Evolutionary conservation across 2,113 vertebrate species (phyloP), one percentile per base, ranked within the genome.

Genomic region (Tupaia tana): DNA sequence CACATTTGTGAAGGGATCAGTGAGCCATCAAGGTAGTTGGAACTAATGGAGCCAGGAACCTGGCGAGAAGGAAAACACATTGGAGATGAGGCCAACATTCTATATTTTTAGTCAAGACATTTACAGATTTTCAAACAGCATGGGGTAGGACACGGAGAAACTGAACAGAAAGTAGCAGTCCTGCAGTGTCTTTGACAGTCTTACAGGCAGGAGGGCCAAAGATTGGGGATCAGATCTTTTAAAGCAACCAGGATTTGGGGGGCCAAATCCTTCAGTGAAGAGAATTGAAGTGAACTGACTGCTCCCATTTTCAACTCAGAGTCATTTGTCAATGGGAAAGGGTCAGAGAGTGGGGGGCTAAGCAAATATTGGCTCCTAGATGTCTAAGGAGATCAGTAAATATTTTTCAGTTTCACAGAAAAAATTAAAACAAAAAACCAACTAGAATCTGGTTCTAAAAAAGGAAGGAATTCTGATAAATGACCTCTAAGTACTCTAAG

Each of bases 101-200:
- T 31, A 1, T 13, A 24, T 77, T 84, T 91, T 79, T n/a, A 79
- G 87, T 73, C 25, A 59, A 84, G 83, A 61, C 77, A 31, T 81
- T 77, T 95, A 88, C 70, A 90, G 89, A 86, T 58, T 86, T 83
- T 58, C 80, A 64, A 92, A 24, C 43, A 91, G 83, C 75, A 13
- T 79, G 75, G 92, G 34, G 34, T 25, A 27, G 24, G 61, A 31
- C 12, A 12, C 6, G 43, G 64, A 27, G 59, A 58, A 81, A 29
- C 87, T 31, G 73, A 80, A 52, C 61, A 64, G 85, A 64, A 78
- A 80, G 22, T 12, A 61, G 24, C 63, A 63, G 63, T 20, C 52
- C 29, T 74, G 67, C n/a, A 52, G n/a, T 5, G 1, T 77, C 69
- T 74, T 59, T 70, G 52, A 75, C 24, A 29, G 0, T 19, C 54